Percentiles rank a stretch among this genome's conserved stretches.
Evolutionary conservation across 2,797 vertebrate genomes (phyloP).

Genomic region (Pantherophis alleghaniensis): DNA sequence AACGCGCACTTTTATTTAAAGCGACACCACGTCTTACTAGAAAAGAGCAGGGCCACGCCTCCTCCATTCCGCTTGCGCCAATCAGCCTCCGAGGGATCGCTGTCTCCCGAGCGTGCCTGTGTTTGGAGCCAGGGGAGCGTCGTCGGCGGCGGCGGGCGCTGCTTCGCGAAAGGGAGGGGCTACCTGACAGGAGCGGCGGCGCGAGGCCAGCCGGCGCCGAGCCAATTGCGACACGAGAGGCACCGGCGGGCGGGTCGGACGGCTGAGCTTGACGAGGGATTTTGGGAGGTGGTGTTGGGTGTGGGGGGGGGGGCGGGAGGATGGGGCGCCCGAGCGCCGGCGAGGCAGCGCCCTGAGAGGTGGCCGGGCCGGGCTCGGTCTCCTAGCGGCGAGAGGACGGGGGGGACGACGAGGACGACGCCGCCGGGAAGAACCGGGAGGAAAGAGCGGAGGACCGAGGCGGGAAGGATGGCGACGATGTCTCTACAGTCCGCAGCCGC

Average conservation of each 20-base stretch:
- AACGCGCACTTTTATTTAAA: neutral
- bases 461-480: neutral
- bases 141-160: too few relatives aligned
- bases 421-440: neutral
- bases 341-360: constrained; percentile 16
- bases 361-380: neutral
- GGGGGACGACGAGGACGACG: neutral
- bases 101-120: constrained; percentile 5
- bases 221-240: constrained; percentile 1
- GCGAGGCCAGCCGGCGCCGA: constrained; percentile 28
- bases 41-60: constrained; percentile 8
- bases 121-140: constrained; percentile 11
- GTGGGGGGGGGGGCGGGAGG: constrained; percentile 10
- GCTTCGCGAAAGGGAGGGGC: constrained; percentile 30
- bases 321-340: neutral
- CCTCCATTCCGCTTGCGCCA: constrained; percentile 11
- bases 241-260: neutral
- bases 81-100: constrained; percentile 1
- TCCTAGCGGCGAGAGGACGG: constrained; percentile 22
- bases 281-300: neutral
- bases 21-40: neutral
- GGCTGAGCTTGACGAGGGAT: neutral
- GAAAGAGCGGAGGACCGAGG: neutral
- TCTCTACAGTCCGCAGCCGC: neutral
- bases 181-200: constrained; percentile 33